Percentiles rank a stretch among this genome's conserved stretches.
These are phyloP conservation scores for Hydra vulgaris DNA, from an alignment of 30 jellyfish, hydroid and myxozoan species.

Conservation along the genomic window DNA sequence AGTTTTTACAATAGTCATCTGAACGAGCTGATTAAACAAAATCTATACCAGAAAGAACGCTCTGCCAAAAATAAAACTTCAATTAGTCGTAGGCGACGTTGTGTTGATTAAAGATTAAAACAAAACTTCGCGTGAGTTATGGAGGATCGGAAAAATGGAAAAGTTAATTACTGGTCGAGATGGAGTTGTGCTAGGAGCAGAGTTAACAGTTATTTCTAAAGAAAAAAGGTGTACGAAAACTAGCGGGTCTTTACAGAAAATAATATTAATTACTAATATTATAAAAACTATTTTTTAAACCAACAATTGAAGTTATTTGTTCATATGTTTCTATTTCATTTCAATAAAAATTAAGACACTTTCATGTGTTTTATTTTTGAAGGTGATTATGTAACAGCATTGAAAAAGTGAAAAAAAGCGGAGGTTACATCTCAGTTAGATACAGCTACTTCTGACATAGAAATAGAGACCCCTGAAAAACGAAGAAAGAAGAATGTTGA, in stretches of 20 bases:
- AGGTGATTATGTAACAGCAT: too few relatives aligned
- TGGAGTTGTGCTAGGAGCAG: constrained; percentile 6
- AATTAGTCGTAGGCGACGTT: not conserved
- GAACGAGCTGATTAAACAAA: constrained; percentile 13
- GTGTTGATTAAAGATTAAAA: constrained; percentile 12
- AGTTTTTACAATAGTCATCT: constrained; percentile 1
- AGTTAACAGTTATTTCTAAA: constrained; percentile 9
- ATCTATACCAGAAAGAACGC: not conserved
- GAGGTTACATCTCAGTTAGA: too few relatives aligned
- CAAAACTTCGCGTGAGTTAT: not conserved
- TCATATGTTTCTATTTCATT: too few relatives aligned
- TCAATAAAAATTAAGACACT: too few relatives aligned
- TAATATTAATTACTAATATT: too few relatives aligned
- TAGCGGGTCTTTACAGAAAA: not conserved
- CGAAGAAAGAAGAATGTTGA: too few relatives aligned
- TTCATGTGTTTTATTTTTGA: too few relatives aligned
- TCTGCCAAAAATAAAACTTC: not conserved
- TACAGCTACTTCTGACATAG: too few relatives aligned
- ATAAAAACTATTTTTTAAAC: too few relatives aligned
- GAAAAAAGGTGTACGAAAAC: constrained; percentile 1
- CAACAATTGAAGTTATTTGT: too few relatives aligned
- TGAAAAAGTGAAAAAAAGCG: too few relatives aligned
- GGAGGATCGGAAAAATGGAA: constrained; percentile 12
- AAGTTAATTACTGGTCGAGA: not conserved
- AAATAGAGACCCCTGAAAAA: too few relatives aligned